Base-by-base conservation (phyloP, 2,888 invertebrate species). In the Parasteatoda lunata region DNA sequence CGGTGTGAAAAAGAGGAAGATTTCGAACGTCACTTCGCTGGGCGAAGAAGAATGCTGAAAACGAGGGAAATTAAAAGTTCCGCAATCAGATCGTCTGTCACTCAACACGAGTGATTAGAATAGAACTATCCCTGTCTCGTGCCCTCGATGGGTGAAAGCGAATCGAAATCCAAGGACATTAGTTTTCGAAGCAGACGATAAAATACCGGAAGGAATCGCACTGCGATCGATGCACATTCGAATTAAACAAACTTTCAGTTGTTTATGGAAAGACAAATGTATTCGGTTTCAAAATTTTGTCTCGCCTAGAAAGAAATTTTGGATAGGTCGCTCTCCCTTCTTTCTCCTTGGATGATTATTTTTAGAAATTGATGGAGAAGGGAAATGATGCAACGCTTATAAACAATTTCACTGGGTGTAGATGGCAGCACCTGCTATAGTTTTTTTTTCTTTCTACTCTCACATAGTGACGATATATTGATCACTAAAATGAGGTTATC, bases 101-200 rank as follows among this genome's bases (percentile, higher is more conserved):
- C 11, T 59, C 59, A 59, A 8, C 59, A 9, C 59, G 9, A n/a
- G 59, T 13, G 59, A 59, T 59, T 59, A 59, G 59, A 59, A 59
- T 59, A 59, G 30, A 59, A 59, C 59, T 59, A 4, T 59, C 59
- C 30, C 30, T 30, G 59, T 59, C 59, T 59, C 59, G n/a, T n/a
- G 59, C 59, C 59, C 59, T 59, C 66, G 49, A 6, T 30, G 11
- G 30, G 11, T 66, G 7, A 49, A 52, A 68, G 15, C 30, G 52
- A 59, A 59, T 59, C 30, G 59, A 59, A 30, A 13, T 30, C 77
- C 77, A 77, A 77, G 77, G 77, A 69, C 77, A 30, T 30, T 30
- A 30, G 69, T 45, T 73, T 54, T 48, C 52, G 59, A 59, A 59
- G n/a, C 7, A 59, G 8, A 59, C 49, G 52, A 52, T 47, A 77